phyloP scores from a whole-genome alignment of 1,140 invertebrate genomes.

The Tetranychus cinnabarinus region DNA sequence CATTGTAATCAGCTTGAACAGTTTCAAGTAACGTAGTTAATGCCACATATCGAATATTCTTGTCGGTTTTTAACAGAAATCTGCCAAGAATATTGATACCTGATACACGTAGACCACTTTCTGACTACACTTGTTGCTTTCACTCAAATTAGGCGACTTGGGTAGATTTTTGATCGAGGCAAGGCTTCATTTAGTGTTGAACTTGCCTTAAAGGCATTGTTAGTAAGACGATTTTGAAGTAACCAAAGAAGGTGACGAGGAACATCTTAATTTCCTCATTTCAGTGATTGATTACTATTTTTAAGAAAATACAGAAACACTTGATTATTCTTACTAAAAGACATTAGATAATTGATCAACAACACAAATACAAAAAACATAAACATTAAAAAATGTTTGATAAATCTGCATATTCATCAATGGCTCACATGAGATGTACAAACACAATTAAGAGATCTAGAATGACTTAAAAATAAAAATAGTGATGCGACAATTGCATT shows the following conservation, averaged over 20 bases:
- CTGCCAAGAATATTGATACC: constrained; percentile 93
- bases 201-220: neutral
- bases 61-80: constrained; percentile 95
- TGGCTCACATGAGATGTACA: no score
- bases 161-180: neutral
- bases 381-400: no score
- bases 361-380: no score
- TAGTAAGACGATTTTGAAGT: constrained; percentile 6
- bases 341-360: no score
- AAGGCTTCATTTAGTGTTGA: neutral
- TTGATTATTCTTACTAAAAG: neutral
- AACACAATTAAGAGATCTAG: no score
- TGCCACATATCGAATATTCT: constrained; percentile 96
- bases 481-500: no score
- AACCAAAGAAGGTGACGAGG: constrained; percentile 6
- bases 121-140: constrained; percentile 32
- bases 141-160: neutral
- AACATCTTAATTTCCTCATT: constrained; percentile 6
- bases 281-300: neutral
- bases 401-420: no score
- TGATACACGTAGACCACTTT: constrained; percentile 67
- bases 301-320: constrained; percentile 3
- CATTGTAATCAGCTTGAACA: constrained; percentile 85
- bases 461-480: no score
- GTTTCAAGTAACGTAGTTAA: constrained; percentile 89